phyloP scores from a whole-genome alignment of 2,888 invertebrate species.

The Cyclophora punctaria region DNA sequence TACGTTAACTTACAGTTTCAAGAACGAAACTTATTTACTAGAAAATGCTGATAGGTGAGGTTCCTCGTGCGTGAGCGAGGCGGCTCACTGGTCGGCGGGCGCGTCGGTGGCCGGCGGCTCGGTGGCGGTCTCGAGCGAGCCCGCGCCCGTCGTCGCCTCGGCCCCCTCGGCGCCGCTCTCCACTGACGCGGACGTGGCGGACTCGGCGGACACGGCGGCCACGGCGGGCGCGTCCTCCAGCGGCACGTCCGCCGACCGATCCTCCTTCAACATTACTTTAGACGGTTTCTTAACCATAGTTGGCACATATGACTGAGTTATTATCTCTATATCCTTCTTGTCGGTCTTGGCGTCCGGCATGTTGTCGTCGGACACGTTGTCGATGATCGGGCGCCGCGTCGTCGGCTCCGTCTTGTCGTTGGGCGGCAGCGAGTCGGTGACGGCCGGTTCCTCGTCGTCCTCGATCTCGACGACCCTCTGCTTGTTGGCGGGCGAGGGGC shows the following conservation, averaged over 20 bases:
- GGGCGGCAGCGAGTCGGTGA: constrained; percentile 57
- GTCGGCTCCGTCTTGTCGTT: constrained; percentile 60
- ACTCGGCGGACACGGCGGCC: constrained; percentile 19
- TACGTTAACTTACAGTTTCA: constrained; percentile 66
- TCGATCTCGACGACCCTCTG: constrained; percentile 57
- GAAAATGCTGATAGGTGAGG: constrained; percentile 66
- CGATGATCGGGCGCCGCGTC: constrained; percentile 57
- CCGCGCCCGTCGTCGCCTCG: constrained; percentile 20
- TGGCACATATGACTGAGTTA: constrained; percentile 58
- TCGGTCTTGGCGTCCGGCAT: constrained; percentile 34
- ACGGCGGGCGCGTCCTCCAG: constrained; percentile 19
- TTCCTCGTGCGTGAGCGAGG: constrained; percentile 33
- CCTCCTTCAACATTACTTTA: constrained; percentile 55
- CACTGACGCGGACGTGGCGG: constrained; percentile 1
- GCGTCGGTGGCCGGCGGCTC: background rate
- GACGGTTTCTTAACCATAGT: constrained; percentile 54
- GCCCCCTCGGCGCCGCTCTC: constrained; percentile 6
- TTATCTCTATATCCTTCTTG: constrained; percentile 61
- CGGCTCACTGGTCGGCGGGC: constrained; percentile 20
- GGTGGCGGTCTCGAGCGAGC: background rate
- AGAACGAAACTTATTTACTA: constrained; percentile 66
- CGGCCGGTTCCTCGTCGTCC: constrained; percentile 47
- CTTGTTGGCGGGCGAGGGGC: constrained; percentile 31
- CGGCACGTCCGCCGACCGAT: constrained; percentile 15
- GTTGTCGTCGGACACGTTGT: constrained; percentile 52